Evolutionary conservation across 2,113 vertebrate genomes (phyloP).

Genomic region (Xenopus laevis): DNA sequence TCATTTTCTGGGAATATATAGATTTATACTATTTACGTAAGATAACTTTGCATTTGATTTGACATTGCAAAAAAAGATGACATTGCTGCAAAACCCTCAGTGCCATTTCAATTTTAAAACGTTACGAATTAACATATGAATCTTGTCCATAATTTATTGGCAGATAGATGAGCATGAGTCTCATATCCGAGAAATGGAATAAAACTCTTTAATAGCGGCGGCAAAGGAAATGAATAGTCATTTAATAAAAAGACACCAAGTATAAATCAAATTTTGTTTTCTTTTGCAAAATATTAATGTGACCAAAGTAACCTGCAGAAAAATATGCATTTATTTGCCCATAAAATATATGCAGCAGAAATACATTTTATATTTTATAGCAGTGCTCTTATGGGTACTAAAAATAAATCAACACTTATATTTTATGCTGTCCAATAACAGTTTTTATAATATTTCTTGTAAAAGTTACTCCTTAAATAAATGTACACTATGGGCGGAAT

Average conservation of each 20-base stretch:
- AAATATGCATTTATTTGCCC: no score
- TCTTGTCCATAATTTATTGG: constrained; percentile 36
- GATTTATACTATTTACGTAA: constrained; percentile 20
- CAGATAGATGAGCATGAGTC: constrained; percentile 26
- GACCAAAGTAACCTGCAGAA: no score
- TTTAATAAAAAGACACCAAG: constrained; percentile 19
- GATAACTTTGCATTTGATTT: constrained; percentile 24
- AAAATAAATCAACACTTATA: no score
- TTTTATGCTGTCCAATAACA: no score
- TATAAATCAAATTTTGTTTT: constrained; percentile 26
- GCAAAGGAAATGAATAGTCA: constrained; percentile 27
- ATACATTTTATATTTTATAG: no score
- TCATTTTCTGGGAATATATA: constrained; percentile 20
- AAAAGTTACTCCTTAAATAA: no score
- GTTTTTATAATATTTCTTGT: no score
- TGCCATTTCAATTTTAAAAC: constrained; percentile 31
- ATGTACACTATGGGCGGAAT: no score
- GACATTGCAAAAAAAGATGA: constrained; percentile 32
- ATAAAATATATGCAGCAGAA: no score
- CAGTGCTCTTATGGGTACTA: no score
- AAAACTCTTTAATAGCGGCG: constrained; percentile 36
- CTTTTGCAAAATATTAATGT: not conserved
- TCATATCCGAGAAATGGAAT: constrained; percentile 40
- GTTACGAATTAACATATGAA: constrained; percentile 37
- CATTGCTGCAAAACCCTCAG: not conserved